Evolutionary conservation across 2,888 invertebrate species (phyloP), one percentile per base, ranked within the genome.

Genomic region (Euzophera pinguis): DNA sequence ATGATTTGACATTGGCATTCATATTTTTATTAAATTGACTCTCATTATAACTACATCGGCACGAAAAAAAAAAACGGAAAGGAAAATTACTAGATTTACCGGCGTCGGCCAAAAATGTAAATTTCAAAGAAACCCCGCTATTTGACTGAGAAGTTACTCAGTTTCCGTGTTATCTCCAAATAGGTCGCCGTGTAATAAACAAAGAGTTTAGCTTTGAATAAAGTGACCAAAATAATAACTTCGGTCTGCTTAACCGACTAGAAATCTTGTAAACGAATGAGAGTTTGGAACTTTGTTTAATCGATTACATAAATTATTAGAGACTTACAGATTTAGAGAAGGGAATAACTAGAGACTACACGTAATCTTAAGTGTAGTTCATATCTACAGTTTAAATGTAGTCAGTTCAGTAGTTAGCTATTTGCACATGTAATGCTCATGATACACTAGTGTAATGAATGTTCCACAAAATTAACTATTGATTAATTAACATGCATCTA

Each of bases 41-140:
- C 35, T n/a, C 22, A 22, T 5, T 22, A 22, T 22, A 22, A 3
- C 5, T 17, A 37, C 47, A 22, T 48, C 13, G n/a, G 5, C 5
- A n/a, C 41, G 3, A 37, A 3, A 14, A 16, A 10, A 12, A 14
- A 16, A 3, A 32, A 14, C 32, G 14, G 59, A 58, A 57, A 70
- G 67, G 63, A 69, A 67, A 71, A 38, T 73, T 68, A 69, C 67
- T 65, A 66, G 70, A 71, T 73, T 73, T 69, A 71, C 68, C 16
- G 56, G 56, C 59, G 59, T 55, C 62, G 64, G 63, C 65, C 63
- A 60, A 59, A 62, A 66, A 66, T 65, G 64, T 64, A 68, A 69
- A 67, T 63, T 61, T 54, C 54, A 53, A 64, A 51, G 50, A 62
- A 58, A 64, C 55, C 61, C 61, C 55, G 57, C 59, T 70, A 74